Conservation (phyloP, 2,113 vertebrate species). For the Tychaedon coryphoeus region DNA sequence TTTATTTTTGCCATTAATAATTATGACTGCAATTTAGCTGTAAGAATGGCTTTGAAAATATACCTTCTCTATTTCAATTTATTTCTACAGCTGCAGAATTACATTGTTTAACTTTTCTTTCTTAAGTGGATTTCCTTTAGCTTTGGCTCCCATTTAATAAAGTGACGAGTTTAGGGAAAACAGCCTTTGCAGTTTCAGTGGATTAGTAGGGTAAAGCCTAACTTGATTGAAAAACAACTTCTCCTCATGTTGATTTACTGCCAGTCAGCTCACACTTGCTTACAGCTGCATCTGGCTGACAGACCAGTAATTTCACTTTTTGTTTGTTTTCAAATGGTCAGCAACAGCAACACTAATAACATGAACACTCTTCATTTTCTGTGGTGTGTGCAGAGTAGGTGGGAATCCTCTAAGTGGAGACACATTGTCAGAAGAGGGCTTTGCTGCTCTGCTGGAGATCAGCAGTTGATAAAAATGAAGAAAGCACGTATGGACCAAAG, state of each 20-base stretch:
- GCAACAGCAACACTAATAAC: slow-evolving; percentile 9
- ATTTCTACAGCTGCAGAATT: slow-evolving; percentile 56
- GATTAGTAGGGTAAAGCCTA: slow-evolving; percentile 71
- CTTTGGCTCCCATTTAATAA: slow-evolving; percentile 59
- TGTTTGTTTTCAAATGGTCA: slow-evolving; percentile 33
- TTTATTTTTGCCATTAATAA: slow-evolving; percentile 26
- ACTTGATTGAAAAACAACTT: slow-evolving; percentile 79
- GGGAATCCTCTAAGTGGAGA: background rate
- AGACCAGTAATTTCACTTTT: slow-evolving; percentile 25
- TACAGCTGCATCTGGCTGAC: background rate
- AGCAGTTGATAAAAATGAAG: background rate
- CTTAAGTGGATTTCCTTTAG: slow-evolving; percentile 53
- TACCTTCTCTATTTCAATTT: slow-evolving; percentile 21
- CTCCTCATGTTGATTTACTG: slow-evolving; percentile 32
- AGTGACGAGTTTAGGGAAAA: slow-evolving; percentile 56
- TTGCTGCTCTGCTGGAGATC: background rate
- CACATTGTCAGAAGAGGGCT: background rate
- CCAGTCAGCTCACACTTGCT: slow-evolving; percentile 28
- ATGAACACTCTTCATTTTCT: background rate
- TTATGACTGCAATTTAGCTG: background rate
- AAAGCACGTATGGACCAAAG: background rate
- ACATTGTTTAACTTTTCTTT: slow-evolving; percentile 28
- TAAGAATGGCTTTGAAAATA: slow-evolving; percentile 31
- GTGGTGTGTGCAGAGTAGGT: background rate
- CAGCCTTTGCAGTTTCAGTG: slow-evolving; percentile 35